Evolutionary conservation across 2,113 vertebrate species (phyloP).

Genomic region (Lepus europaeus): DNA sequence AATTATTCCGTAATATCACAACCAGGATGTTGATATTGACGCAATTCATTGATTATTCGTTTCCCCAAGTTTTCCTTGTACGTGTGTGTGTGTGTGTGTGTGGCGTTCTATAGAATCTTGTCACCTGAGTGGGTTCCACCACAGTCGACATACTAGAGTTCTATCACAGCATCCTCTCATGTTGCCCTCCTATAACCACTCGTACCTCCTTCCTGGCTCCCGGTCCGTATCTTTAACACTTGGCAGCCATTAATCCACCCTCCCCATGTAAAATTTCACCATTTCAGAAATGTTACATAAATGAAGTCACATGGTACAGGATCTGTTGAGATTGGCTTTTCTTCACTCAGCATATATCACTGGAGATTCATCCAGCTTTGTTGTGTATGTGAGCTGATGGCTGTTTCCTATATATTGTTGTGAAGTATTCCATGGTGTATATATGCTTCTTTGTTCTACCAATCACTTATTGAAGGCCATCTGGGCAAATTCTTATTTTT

Average conservation of each 20-base stretch:
- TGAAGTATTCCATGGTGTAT: neutral
- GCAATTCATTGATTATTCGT: neutral
- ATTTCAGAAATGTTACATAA: neutral
- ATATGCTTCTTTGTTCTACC: neutral
- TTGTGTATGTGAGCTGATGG: neutral
- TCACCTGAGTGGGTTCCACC: neutral
- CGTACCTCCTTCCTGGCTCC: neutral
- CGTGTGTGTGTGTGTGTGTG: neutral
- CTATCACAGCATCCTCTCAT: rapidly evolving
- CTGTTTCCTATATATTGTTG: neutral
- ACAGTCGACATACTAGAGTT: neutral
- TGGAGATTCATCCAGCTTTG: neutral
- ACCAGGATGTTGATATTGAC: neutral
- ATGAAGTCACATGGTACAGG: neutral
- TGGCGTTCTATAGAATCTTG: neutral
- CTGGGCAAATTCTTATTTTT: neutral
- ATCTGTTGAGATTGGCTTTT: neutral
- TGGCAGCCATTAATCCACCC: neutral
- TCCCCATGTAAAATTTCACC: neutral
- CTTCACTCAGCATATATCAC: neutral
- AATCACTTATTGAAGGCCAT: neutral
- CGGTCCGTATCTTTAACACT: neutral
- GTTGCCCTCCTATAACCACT: neutral
- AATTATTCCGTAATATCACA: neutral
- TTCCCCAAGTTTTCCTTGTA: neutral